Conservation (phyloP, 1,140 invertebrate species). For the Eufriesea mexicana region DNA sequence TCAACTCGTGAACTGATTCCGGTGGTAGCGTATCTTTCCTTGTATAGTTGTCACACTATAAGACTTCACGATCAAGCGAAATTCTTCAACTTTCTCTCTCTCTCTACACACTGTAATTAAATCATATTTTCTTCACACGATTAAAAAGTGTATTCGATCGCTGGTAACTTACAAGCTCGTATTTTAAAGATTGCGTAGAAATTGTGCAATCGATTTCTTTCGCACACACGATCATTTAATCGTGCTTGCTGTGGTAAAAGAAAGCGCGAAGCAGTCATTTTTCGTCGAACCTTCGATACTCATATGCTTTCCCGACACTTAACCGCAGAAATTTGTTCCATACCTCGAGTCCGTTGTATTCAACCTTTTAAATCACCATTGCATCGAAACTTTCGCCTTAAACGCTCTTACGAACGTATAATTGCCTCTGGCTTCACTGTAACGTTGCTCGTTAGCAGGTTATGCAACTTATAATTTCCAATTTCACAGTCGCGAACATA, state of each 20-base stretch:
- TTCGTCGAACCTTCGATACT: not conserved
- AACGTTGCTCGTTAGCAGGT: not conserved
- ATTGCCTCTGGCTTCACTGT: not conserved
- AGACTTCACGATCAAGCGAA: not conserved
- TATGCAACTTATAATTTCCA: not conserved
- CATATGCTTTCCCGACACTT: not conserved
- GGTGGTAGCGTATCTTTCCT: constrained; percentile 54
- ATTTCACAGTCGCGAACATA: not conserved
- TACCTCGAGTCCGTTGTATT: not conserved
- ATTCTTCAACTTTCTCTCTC: constrained; percentile 4
- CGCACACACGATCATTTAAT: not conserved
- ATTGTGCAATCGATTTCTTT: not conserved
- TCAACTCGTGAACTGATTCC: constrained; percentile 59
- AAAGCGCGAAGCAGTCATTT: not conserved
- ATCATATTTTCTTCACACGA: not conserved
- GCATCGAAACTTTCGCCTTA: not conserved
- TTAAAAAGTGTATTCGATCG: not conserved
- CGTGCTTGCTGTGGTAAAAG: no score
- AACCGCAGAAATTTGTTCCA: not conserved
- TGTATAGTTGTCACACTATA: constrained; percentile 20
- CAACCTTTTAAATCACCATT: not conserved
- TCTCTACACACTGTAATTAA: not conserved
- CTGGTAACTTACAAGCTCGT: not conserved
- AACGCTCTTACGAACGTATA: not conserved
- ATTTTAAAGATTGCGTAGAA: not conserved